Evolutionary conservation across 2,797 vertebrate species (phyloP).

Genomic region (Lepilemur ruficaudatus): DNA sequence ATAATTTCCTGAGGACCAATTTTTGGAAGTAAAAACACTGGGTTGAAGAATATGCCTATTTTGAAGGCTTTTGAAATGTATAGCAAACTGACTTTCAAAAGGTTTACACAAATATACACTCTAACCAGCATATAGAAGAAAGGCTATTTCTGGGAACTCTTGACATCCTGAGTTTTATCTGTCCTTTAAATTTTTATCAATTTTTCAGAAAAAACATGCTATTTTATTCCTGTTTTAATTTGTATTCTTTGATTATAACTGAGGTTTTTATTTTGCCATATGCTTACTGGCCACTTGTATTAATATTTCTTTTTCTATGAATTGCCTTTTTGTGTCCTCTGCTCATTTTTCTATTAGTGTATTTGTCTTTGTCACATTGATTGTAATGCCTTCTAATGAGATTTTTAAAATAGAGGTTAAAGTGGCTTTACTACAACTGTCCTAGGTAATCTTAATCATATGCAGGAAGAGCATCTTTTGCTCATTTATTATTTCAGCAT

Average conservation of each 20-base stretch:
- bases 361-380: conserved; percentile 14
- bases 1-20: not conserved
- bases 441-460: not conserved
- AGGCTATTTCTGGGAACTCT: not conserved
- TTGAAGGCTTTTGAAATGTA: not conserved
- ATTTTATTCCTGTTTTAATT: not conserved
- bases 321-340: not conserved
- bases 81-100: not conserved
- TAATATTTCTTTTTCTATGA: not conserved
- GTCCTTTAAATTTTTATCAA: not conserved
- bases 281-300: not conserved
- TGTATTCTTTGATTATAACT: conserved; percentile 15
- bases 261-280: not conserved
- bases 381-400: conserved; percentile 5
- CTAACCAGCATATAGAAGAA: not conserved
- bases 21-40: not conserved
- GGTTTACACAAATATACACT: not conserved
- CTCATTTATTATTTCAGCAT: conserved; percentile 33
- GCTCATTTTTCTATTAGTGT: conserved; percentile 1
- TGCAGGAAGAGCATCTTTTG: not conserved
- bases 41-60: not conserved
- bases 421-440: not conserved
- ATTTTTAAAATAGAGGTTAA: conserved; percentile 5
- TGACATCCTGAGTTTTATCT: not conserved
- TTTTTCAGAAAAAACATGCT: not conserved